Conservation (phyloP, 53 echinoderm and acorn worm species). For the Antedon mediterranea region DNA sequence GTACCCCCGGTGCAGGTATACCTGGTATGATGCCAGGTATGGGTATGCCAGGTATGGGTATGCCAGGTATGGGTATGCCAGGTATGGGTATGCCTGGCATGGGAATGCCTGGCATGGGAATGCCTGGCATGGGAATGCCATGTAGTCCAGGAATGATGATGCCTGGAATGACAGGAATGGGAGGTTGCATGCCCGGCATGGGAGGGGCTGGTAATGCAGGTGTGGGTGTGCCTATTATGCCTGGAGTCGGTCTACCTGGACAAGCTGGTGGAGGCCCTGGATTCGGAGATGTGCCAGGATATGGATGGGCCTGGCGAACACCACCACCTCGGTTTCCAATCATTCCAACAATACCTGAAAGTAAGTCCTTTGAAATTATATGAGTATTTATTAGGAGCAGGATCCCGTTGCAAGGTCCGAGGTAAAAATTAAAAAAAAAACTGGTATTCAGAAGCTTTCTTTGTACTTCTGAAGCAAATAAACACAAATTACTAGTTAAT, state of each 20-base stretch:
- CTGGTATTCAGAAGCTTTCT: no score
- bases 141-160: not conserved
- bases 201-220: not conserved
- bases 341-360: not conserved
- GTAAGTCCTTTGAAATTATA: not conserved
- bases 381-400: no score
- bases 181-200: not conserved
- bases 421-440: no score
- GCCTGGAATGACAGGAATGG: not conserved
- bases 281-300: not conserved
- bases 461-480: no score
- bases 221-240: not conserved
- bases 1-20: not conserved
- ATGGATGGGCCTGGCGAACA: not conserved
- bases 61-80: not conserved
- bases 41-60: not conserved
- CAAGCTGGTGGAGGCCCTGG: not conserved
- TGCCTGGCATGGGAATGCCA: not conserved
- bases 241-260: not conserved
- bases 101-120: not conserved
- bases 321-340: not conserved
- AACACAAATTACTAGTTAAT: no score
- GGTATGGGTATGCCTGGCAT: not conserved
- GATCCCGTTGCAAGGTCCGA: no score
- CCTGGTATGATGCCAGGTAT: not conserved